Evolutionary conservation across 2,113 vertebrate genomes (phyloP), one percentile per base, ranked within the genome.

Genomic region (Cromileptes altivelis): DNA sequence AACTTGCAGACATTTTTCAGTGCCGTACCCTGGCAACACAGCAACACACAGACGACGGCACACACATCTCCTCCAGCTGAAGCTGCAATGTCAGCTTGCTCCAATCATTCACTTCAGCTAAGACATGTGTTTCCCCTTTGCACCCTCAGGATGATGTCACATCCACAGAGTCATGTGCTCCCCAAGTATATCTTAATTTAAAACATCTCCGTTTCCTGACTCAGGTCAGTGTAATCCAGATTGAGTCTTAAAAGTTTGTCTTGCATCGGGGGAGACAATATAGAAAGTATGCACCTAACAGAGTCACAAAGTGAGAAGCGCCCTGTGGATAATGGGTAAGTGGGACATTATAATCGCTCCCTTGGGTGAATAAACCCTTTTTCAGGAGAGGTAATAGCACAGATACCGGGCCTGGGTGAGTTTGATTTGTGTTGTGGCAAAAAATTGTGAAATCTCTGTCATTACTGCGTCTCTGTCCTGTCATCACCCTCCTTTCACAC

Each of bases 71-170:
- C 84, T 73, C 77, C 85, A 86, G 71, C 62, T 82, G 75, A 74
- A 84, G 70, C 70, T 78, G 67, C 71, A 42, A 62, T 50, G 84
- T 86, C 81, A 70, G 88, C 80, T 79, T 71, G 82, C 79, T 85
- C 79, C 68, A 75, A 89, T 91, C 84, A 86, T 55, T 63, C 61
- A 85, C 70, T 75, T 74, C 75, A 87, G 67, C 80, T 5, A 64
- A 74, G 70, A 90, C 94, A 94, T 93, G 82, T 94, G 93, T 92
- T 95, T 94, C 89, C 89, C 80, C 77, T 95, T 93, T 93, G 83
- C 85, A 89, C 75, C 80, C 80, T 67, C 23, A 53, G 72, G 82
- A 92, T 94, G 92, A 94, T 90, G 90, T 95, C 94, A 94, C 82
- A 85, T 90, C 81, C 84, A 90, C 81, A 85, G 53, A 82, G 85